A percentile compares a stretch with the other conserved stretches of the same genome.
Conservation (phyloP, 30 jellyfish, hydroid and myxozoan genomes). For the Aurelia coerulea region DNA sequence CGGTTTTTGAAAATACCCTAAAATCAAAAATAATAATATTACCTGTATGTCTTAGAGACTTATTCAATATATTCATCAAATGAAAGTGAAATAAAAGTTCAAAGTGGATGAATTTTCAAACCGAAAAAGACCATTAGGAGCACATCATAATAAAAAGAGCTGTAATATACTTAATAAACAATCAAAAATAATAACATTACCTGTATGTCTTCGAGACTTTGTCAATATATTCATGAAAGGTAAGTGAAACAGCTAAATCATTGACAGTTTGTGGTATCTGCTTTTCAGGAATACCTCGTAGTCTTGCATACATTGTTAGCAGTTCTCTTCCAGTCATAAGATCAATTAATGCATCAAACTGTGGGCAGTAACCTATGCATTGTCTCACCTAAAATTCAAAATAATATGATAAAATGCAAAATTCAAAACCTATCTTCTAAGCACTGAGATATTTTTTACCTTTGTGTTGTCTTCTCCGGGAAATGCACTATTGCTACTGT, state of each 20-base stretch:
- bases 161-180: too few relatives aligned
- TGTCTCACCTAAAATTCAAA: constrained; percentile 73
- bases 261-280: constrained; percentile 68
- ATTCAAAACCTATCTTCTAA: too few relatives aligned
- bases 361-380: constrained; percentile 96
- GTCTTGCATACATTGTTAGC: constrained; percentile 87
- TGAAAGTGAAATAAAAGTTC: constrained; percentile 20
- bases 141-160: too few relatives aligned
- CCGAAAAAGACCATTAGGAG: too few relatives aligned
- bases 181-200: constrained; percentile 20
- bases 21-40: background rate
- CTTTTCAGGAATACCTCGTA: constrained; percentile 91
- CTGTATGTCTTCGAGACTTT: constrained; percentile 89
- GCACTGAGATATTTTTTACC: too few relatives aligned
- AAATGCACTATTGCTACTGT: too few relatives aligned
- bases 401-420: too few relatives aligned
- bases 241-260: constrained; percentile 71
- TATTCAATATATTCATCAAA: constrained; percentile 80
- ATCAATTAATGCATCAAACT: constrained; percentile 95
- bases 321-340: constrained; percentile 95
- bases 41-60: constrained; percentile 91
- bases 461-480: too few relatives aligned
- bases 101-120: too few relatives aligned
- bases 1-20: too few relatives aligned
- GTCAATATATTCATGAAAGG: constrained; percentile 82